These are phyloP conservation scores for Volucella zonaria DNA, from an alignment of 2,888 invertebrate genomes.

Conservation along the genomic window DNA sequence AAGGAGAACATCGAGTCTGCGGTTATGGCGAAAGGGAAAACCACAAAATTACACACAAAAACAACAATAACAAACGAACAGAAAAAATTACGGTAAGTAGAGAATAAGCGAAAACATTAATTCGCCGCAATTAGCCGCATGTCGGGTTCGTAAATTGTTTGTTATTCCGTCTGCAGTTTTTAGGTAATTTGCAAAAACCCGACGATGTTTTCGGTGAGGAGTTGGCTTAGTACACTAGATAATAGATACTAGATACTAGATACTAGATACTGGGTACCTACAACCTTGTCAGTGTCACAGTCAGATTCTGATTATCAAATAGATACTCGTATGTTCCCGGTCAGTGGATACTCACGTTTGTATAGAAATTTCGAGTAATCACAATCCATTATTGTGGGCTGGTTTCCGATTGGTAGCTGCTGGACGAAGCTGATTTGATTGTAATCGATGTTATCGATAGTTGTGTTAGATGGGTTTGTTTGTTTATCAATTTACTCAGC, in stretches of 20 bases:
- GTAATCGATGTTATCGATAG: conserved; percentile 25
- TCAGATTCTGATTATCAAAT: neutral
- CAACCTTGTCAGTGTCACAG: too few relatives aligned
- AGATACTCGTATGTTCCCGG: neutral
- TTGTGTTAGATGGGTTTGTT: conserved; percentile 7
- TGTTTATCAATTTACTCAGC: neutral
- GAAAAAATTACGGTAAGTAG: neutral
- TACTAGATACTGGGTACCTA: too few relatives aligned
- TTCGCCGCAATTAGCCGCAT: conserved; percentile 62
- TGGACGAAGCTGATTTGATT: conserved; percentile 8
- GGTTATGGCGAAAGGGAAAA: conserved; percentile 28
- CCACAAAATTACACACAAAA: conserved; percentile 35
- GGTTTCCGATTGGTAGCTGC: conserved; percentile 26
- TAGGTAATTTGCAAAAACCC: conserved; percentile 25
- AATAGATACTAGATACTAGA: neutral
- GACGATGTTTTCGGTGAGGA: conserved; percentile 6
- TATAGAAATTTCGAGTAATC: conserved; percentile 73
- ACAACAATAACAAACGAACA: conserved; percentile 2
- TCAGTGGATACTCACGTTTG: conserved; percentile 62
- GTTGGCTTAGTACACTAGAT: conserved; percentile 13
- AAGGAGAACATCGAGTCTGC: neutral
- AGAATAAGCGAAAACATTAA: conserved; percentile 37
- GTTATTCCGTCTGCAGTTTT: conserved; percentile 7
- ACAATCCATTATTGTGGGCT: conserved; percentile 58
- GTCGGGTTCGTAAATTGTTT: conserved; percentile 52